These are phyloP conservation scores for Apamea anceps DNA, from an alignment of 2,888 invertebrate species.

Conservation along the genomic window DNA sequence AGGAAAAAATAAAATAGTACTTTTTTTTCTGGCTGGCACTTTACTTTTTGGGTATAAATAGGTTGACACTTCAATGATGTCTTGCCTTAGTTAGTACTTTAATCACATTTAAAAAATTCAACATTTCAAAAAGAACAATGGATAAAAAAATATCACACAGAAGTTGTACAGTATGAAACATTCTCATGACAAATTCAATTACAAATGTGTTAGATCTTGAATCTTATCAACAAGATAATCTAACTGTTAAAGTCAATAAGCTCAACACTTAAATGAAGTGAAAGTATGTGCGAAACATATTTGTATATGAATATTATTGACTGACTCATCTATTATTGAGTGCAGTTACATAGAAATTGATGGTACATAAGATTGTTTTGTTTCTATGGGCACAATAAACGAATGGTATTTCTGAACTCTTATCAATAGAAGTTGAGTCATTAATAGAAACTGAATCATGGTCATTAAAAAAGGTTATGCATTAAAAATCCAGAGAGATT, in stretches of 20 bases:
- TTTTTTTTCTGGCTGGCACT: too few species aligned
- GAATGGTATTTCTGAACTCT: not conserved
- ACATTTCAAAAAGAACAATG: conserved; percentile 5
- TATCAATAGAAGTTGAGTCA: not conserved
- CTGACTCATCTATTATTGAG: conserved; percentile 25
- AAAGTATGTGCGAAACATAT: conserved; percentile 7
- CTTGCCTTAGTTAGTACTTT: not conserved
- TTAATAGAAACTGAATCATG: not conserved
- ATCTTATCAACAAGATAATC: conserved; percentile 40
- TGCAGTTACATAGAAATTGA: conserved; percentile 15
- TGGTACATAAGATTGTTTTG: not conserved
- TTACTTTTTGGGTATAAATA: too few species aligned
- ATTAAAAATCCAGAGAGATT: not conserved
- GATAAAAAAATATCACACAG: not conserved
- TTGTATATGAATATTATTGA: not conserved
- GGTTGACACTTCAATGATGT: too few species aligned
- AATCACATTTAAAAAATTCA: not conserved
- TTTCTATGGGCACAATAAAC: not conserved
- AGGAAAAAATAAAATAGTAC: too few species aligned
- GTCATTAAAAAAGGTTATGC: not conserved
- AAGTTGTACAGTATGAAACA: not conserved
- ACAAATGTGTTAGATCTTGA: conserved; percentile 13
- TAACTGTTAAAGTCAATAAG: conserved; percentile 1
- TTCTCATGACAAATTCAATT: conserved; percentile 28
- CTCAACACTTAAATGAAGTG: conserved; percentile 13